A percentile compares a stretch with the other conserved stretches of the same genome.
These are phyloP conservation scores for Karalla daura DNA, from an alignment of 2,797 vertebrate genomes.

Conservation along the genomic window DNA sequence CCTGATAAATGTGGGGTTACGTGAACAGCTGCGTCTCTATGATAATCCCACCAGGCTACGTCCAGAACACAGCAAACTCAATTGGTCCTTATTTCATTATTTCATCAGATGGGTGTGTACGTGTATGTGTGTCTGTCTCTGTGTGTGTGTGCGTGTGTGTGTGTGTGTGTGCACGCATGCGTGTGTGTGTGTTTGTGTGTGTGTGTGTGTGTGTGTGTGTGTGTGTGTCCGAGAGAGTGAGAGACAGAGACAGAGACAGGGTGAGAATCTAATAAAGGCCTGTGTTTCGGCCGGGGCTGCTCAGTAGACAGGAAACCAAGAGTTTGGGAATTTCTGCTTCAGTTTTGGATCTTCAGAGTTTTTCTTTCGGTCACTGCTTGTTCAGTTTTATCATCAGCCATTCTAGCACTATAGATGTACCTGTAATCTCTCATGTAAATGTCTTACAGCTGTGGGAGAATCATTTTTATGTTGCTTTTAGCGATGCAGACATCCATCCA, in stretches of 20 bases:
- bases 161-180: constrained; percentile 13
- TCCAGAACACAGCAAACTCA: constrained; percentile 75
- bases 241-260: background rate
- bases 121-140: constrained; percentile 26
- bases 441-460: too few relatives aligned
- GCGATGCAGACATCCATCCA: too few relatives aligned
- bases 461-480: too few relatives aligned
- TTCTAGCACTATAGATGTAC: too few relatives aligned
- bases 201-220: constrained; percentile 19
- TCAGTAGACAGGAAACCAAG: constrained; percentile 6
- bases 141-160: constrained; percentile 33
- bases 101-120: constrained; percentile 47
- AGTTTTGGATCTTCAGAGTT: background rate
- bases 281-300: constrained; percentile 37
- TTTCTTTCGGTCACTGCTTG: too few relatives aligned
- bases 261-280: constrained; percentile 54
- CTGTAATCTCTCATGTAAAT: too few relatives aligned
- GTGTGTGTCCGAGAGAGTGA: constrained; percentile 6
- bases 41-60: constrained; percentile 50
- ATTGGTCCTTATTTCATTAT: constrained; percentile 80
- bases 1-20: constrained; percentile 43
- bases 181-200: constrained; percentile 24
- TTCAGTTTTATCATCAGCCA: too few relatives aligned
- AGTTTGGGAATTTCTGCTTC: constrained; percentile 19
- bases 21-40: constrained; percentile 74